A percentile compares a stretch with the other conserved stretches of the same genome.
Evolutionary conservation across 2,888 invertebrate species (phyloP).

Genomic region (Melinaea marsaeus): DNA sequence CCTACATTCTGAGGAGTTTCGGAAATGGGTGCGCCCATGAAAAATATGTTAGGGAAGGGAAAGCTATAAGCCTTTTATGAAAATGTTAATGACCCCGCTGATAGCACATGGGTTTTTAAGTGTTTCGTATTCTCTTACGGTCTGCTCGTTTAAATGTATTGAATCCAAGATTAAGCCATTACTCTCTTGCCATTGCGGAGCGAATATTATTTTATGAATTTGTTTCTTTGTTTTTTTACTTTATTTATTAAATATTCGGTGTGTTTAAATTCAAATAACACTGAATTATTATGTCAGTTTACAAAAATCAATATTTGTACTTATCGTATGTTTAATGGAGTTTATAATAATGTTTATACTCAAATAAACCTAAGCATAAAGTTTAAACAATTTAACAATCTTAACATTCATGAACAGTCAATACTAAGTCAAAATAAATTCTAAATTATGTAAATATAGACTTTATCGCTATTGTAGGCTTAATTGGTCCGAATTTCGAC

Average conservation of each 20-base stretch:
- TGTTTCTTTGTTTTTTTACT: not conserved
- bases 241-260: not conserved
- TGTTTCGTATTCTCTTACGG: slow-evolving; percentile 49
- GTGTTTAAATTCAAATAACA: too few relatives aligned
- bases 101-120: slow-evolving; percentile 54
- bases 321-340: too few relatives aligned
- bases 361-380: not conserved
- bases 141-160: slow-evolving; percentile 39
- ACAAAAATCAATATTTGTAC: too few relatives aligned
- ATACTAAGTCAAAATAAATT: slow-evolving; percentile 21
- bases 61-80: slow-evolving; percentile 70
- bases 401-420: slow-evolving; percentile 11
- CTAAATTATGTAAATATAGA: slow-evolving; percentile 16
- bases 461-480: slow-evolving; percentile 27
- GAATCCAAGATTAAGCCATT: slow-evolving; percentile 38
- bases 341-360: too few relatives aligned
- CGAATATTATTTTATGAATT: not conserved
- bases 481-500: slow-evolving; percentile 30
- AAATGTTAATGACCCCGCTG: slow-evolving; percentile 69
- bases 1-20: slow-evolving; percentile 51
- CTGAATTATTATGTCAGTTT: too few relatives aligned
- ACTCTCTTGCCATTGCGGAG: not conserved
- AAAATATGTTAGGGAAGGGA: slow-evolving; percentile 67
- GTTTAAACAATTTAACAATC: slow-evolving; percentile 1
- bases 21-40: slow-evolving; percentile 62